Conservation (phyloP, 2,888 invertebrate genomes). For the Dynastes tityus region DNA sequence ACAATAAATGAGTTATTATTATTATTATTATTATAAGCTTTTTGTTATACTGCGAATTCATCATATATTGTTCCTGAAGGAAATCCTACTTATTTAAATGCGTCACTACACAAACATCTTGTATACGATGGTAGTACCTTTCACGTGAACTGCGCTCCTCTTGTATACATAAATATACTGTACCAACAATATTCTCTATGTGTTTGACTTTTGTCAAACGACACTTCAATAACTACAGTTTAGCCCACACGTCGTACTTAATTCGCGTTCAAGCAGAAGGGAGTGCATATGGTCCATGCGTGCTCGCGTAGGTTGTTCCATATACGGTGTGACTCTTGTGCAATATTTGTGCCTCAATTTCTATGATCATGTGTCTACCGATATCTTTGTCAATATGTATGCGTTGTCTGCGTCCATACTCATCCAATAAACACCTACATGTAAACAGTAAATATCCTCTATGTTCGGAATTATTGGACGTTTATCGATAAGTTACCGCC, state of each 20-base stretch:
- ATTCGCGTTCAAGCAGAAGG: constrained; percentile 18
- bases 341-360: constrained; percentile 11
- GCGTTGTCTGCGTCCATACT: background rate
- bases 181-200: too few species aligned
- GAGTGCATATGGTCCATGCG: constrained; percentile 15
- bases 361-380: constrained; percentile 17
- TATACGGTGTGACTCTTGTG: constrained; percentile 31
- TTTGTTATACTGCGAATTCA: too few species aligned
- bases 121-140: too few species aligned
- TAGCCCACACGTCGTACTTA: constrained; percentile 22
- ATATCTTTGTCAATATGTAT: constrained; percentile 16
- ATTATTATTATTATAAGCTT: too few species aligned
- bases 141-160: too few species aligned
- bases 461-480: background rate
- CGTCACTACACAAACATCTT: too few species aligned
- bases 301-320: constrained; percentile 20
- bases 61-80: too few species aligned
- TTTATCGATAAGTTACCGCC: too few species aligned
- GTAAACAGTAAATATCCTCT: background rate
- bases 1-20: too few species aligned
- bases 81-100: too few species aligned
- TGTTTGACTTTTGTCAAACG: constrained; percentile 10
- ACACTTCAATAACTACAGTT: constrained; percentile 28
- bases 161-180: too few species aligned
- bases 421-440: constrained; percentile 21